Percentiles rank a stretch among this genome's conserved stretches.
phyloP scores from a whole-genome alignment of 2,797 vertebrate species.

The Clarias laeviceps region DNA sequence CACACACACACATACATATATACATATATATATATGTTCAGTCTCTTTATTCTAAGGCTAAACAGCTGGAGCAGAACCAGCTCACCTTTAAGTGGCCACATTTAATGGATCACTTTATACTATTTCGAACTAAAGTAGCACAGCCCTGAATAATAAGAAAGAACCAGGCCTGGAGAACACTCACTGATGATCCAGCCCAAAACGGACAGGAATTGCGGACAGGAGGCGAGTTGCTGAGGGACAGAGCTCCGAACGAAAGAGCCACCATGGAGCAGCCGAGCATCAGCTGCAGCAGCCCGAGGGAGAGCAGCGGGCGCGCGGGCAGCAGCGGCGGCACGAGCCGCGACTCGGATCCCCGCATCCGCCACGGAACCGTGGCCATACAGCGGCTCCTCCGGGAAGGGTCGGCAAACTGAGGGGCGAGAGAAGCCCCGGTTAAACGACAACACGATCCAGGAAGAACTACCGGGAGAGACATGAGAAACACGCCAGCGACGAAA shows the following conservation, averaged over 20 bases:
- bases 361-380: conserved; percentile 51
- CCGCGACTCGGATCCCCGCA: conserved; percentile 62
- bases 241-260: conserved; percentile 81
- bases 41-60: background rate
- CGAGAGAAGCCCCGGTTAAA: conserved; percentile 65
- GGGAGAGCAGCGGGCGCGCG: conserved; percentile 76
- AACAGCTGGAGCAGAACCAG: no score
- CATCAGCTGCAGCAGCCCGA: conserved; percentile 83
- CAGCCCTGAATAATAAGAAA: background rate
- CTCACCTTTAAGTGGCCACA: background rate
- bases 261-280: conserved; percentile 84
- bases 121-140: background rate
- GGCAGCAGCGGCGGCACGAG: conserved; percentile 66
- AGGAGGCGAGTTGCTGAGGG: conserved; percentile 79
- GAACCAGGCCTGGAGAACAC: conserved; percentile 57
- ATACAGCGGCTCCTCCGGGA: conserved; percentile 59
- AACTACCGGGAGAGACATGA: conserved; percentile 78
- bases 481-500: conserved; percentile 26
- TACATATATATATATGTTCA: background rate
- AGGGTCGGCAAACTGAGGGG: conserved; percentile 59
- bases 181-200: conserved; percentile 87
- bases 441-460: conserved; percentile 81
- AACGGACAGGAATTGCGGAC: conserved; percentile 84
- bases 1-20: no score
- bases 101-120: background rate